Evolutionary conservation across 37 sponge, comb jelly and placozoan species (phyloP), one percentile per base, ranked within the genome.

Genomic region (Chondrosia reniformis): DNA sequence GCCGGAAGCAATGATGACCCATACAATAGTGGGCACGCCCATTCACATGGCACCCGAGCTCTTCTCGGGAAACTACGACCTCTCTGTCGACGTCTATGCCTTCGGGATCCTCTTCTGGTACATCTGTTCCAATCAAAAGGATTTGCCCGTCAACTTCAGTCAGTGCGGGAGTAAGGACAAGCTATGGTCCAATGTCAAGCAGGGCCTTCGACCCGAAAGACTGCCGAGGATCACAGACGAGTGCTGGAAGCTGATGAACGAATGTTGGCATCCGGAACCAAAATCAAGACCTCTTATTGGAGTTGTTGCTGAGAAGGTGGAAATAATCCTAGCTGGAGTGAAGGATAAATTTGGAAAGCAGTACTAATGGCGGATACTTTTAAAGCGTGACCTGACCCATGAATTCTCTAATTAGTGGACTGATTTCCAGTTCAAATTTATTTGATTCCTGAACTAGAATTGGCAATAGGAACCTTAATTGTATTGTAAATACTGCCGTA

Each of bases 11-110:
- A 98, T 98, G 99, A 98, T 98, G 95, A 95, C 92, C 15, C 90
- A 87, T 39, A 92, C 95, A 49, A 86, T 98, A 0, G 99, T 98
- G 0, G 99, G 99, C 37, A 98, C 99, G 0, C 99, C 99, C 22
- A 98, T 98, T 55, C 95, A 98, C 91, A 98, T 98, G 91, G 95
- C 99, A 19, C 99, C 99, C 0, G 99, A 98, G 75, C 80, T 98
- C 30, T 95, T 98, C 63, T 80, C 86, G 0, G 98, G 98, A 15
- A 37, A 52, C 40, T 97, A 97, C 72, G 95, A 94, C 80, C 81
- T 74, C 62, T 87, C 95, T 4, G 95, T 97, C 6, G 98, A 97
- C 45, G 89, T 97, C 46, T 97, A 97, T 42, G 98, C 98, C 41
- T 92, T 97, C 63, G 98, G 98, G 8, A 97, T 97, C 55, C 90